Conservation (phyloP, 2,113 vertebrate species). For the Dasyurus viverrinus region DNA sequence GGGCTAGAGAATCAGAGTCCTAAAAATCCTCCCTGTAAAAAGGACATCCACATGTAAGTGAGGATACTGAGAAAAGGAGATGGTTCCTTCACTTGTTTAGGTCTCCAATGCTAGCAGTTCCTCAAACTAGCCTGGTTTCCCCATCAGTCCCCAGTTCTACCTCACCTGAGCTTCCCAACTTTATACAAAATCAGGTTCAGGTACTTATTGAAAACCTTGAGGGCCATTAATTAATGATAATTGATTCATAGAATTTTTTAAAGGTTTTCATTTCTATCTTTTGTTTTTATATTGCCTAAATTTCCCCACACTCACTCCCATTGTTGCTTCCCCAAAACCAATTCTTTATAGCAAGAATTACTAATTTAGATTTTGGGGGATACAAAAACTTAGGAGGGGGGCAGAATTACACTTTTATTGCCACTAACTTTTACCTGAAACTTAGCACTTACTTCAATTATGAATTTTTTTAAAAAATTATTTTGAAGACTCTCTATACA, state of each 20-base stretch:
- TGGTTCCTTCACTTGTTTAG: not conserved
- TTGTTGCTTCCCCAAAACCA: not conserved
- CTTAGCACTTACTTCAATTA: not conserved
- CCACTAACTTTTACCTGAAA: not conserved
- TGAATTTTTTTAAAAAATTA: not conserved
- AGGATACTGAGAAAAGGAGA: not conserved
- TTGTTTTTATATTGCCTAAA: not conserved
- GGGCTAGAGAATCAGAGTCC: not conserved
- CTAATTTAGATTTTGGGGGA: not conserved
- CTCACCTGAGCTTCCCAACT: not conserved
- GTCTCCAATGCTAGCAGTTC: not conserved
- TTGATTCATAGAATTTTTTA: not conserved
- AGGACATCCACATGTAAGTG: not conserved
- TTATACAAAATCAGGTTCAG: not conserved
- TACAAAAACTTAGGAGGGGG: not conserved
- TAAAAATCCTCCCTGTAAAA: not conserved
- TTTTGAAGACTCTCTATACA: not conserved
- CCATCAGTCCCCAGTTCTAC: not conserved
- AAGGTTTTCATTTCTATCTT: not conserved
- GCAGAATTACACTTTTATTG: not conserved
- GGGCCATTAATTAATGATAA: not conserved
- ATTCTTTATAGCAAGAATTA: not conserved
- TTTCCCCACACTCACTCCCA: not conserved
- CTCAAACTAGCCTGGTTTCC: not conserved
- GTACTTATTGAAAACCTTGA: not conserved